Evolutionary conservation across 2,888 invertebrate genomes (phyloP).

Genomic region (Noctuana brunneofusca): DNA sequence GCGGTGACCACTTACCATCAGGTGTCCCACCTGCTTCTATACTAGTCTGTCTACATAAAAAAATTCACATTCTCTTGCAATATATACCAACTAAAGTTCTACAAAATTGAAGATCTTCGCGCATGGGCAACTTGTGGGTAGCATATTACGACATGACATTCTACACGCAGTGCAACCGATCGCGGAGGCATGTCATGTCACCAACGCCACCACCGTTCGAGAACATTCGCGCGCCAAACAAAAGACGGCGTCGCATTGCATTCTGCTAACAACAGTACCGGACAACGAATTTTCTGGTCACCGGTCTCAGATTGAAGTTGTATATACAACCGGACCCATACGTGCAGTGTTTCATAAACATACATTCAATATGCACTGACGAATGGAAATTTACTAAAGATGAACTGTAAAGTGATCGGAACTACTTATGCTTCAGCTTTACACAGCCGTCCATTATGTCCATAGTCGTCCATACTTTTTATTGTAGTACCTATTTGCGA

Average conservation of each 20-base stretch:
- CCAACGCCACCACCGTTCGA: background rate
- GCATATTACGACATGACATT: slow-evolving; percentile 2
- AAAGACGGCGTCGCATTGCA: slow-evolving; percentile 31
- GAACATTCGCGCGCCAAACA: slow-evolving; percentile 8
- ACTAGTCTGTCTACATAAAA: no score
- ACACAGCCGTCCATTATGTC: no score
- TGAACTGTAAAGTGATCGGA: slow-evolving; percentile 14
- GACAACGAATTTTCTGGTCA: slow-evolving; percentile 53
- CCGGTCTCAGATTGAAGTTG: slow-evolving; percentile 43
- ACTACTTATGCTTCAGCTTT: no score
- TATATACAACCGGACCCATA: slow-evolving; percentile 42
- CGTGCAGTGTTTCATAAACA: slow-evolving; percentile 71
- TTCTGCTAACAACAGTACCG: slow-evolving; percentile 23
- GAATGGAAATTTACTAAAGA: slow-evolving; percentile 57
- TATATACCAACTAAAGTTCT: background rate
- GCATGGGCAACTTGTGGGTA: background rate
- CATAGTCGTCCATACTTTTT: no score
- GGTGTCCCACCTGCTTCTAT: no score
- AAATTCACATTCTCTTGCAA: background rate
- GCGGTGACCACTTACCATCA: no score
- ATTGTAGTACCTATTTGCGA: no score
- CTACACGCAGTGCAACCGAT: background rate
- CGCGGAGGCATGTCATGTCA: background rate
- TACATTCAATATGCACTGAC: slow-evolving; percentile 51
- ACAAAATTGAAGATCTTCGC: background rate